Evolutionary conservation across 2,797 vertebrate genomes (phyloP).

Genomic region (Hippoglossus hippoglossus): DNA sequence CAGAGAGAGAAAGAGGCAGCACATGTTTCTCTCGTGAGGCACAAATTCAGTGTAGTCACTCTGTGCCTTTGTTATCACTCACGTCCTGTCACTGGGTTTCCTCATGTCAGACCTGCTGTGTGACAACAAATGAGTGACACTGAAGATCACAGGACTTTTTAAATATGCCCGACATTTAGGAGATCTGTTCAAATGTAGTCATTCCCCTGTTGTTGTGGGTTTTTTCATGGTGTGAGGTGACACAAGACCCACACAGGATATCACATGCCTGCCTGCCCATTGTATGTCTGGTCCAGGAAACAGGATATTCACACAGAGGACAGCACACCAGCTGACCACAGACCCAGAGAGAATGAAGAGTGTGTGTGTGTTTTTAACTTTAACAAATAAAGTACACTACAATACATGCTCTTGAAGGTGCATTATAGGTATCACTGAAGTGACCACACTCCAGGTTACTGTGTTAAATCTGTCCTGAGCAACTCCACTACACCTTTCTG

Average conservation of each 20-base stretch:
- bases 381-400: no score
- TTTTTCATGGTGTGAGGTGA: slow-evolving; percentile 38
- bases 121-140: slow-evolving; percentile 14
- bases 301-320: slow-evolving; percentile 80
- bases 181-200: neutral
- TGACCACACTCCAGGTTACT: neutral
- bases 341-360: neutral
- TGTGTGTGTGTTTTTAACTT: no score
- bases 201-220: neutral
- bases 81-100: slow-evolving; percentile 33
- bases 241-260: slow-evolving; percentile 73
- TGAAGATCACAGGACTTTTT: no score
- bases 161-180: neutral
- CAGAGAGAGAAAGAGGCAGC: slow-evolving; percentile 9
- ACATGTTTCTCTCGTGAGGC: slow-evolving; percentile 66
- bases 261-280: slow-evolving; percentile 73
- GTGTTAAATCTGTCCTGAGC: neutral
- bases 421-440: neutral
- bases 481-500: slow-evolving; percentile 32
- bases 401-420: neutral
- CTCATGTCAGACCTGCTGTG: slow-evolving; percentile 13
- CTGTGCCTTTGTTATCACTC: slow-evolving; percentile 50
- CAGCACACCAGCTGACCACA: slow-evolving; percentile 44
- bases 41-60: slow-evolving; percentile 55
- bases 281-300: slow-evolving; percentile 85